A percentile compares a stretch with the other conserved stretches of the same genome.
These are phyloP conservation scores for Popillia japonica DNA, from an alignment of 1,140 invertebrate genomes.

Conservation along the genomic window DNA sequence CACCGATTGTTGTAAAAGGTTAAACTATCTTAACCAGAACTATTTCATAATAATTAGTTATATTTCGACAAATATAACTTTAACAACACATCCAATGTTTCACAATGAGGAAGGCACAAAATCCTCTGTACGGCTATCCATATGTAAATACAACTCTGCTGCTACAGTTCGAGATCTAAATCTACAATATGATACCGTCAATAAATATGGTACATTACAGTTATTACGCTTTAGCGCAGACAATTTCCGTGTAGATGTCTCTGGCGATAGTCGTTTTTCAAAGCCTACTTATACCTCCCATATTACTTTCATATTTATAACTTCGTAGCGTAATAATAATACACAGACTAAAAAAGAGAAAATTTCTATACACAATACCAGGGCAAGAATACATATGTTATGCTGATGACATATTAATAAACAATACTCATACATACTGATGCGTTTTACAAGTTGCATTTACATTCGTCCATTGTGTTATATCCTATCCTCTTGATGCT, in stretches of 20 bases:
- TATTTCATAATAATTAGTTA: no score
- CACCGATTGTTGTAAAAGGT: no score
- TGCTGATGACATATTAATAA: constrained; percentile 44
- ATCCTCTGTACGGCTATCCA: neutral
- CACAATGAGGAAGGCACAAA: no score
- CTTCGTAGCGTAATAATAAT: neutral
- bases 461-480: constrained; percentile 40
- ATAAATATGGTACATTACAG: neutral
- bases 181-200: neutral
- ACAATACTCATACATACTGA: constrained; percentile 43
- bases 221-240: neutral
- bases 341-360: constrained; percentile 16
- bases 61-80: no score
- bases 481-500: neutral
- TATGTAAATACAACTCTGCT: neutral
- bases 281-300: neutral
- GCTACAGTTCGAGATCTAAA: neutral
- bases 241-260: constrained; percentile 10
- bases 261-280: constrained; percentile 15
- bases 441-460: constrained; percentile 40
- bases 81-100: no score
- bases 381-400: constrained; percentile 45
- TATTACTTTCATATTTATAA: constrained; percentile 24
- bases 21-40: no score
- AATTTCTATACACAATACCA: constrained; percentile 37